Evolutionary conservation across 2,888 invertebrate species (phyloP), one percentile per base, ranked within the genome.

Genomic region (Hemicrepidius hirtus): DNA sequence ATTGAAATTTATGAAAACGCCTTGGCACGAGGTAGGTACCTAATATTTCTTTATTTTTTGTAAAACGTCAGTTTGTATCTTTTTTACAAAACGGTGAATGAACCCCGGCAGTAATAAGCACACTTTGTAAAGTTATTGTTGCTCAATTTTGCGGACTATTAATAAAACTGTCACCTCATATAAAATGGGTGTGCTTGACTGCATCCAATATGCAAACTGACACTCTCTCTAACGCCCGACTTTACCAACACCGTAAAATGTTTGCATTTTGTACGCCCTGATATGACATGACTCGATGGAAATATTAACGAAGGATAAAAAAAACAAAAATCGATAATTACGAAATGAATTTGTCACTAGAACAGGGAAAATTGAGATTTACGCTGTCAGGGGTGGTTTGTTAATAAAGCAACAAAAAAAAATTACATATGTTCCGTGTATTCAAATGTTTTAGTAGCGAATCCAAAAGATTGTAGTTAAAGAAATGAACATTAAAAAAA

Each of bases 151-250:
- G 13, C 28, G 4, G 16, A 35, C 28, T 55, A 35, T 55, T 55
- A 55, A 55, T 55, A 55, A 35, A 55, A 18, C 55, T 55, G 55
- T 55, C 55, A 12, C 10, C 10, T 35, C 12, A 3, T 28, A 16
- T 55, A 55, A 32, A 35, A 13, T 28, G 55, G 7, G 55, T 13
- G 55, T 12, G 55, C 32, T 35, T 10, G 55, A 32, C 32, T 55
- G 55, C 55, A 55, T 55, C 24, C 32, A 21, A 32, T 35, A 55
- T 55, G 55, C 55, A 55, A 55, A 55, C 32, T 55, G 55, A 55
- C 55, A 35, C 3, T 32, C n/a, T 40, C 3, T 32, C n/a, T 40
- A 40, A 40, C 40, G 40, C n/a, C 3, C n/a, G 40, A 40, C 13
- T 13, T 40, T 40, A 40, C 40, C 40, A 13, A 24, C 9, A 3